phyloP scores from a whole-genome alignment of 2,113 vertebrate genomes.

The Mustela lutreola region DNA sequence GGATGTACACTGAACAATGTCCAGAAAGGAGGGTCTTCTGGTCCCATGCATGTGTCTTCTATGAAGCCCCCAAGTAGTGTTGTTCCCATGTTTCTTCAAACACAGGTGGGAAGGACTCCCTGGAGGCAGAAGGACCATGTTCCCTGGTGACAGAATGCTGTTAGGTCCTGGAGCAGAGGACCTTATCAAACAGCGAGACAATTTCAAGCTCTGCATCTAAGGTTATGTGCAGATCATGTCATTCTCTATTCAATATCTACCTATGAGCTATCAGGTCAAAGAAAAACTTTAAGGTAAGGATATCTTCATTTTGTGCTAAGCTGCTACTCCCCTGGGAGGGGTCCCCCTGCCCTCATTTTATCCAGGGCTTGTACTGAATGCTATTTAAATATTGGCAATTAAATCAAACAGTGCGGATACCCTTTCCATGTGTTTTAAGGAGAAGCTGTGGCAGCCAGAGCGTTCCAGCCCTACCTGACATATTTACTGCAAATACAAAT shows the following conservation, averaged over 20 bases:
- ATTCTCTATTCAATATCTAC: conserved; percentile 8
- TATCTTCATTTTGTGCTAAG: neutral
- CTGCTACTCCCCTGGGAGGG: neutral
- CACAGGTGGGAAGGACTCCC: neutral
- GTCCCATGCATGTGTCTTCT: neutral
- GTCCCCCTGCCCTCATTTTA: neutral
- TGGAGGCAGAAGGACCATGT: neutral
- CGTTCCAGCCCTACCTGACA: neutral
- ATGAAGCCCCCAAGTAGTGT: neutral
- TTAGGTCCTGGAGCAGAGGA: neutral
- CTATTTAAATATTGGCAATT: conserved; percentile 57
- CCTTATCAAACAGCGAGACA: neutral
- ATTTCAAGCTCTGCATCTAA: neutral
- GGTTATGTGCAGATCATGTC: neutral
- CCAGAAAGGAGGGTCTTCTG: neutral
- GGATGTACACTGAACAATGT: neutral
- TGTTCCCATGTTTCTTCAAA: neutral
- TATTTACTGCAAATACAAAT: neutral
- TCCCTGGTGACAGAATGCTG: neutral
- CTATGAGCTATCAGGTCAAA: neutral
- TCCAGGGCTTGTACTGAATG: neutral
- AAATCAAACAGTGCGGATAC: neutral
- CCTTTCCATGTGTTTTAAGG: neutral
- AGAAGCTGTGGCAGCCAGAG: neutral
- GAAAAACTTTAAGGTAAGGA: neutral